Percentiles rank a stretch among this genome's conserved stretches.
Conservation (phyloP, 2,888 invertebrate species). For the Diadegma fenestrale region DNA sequence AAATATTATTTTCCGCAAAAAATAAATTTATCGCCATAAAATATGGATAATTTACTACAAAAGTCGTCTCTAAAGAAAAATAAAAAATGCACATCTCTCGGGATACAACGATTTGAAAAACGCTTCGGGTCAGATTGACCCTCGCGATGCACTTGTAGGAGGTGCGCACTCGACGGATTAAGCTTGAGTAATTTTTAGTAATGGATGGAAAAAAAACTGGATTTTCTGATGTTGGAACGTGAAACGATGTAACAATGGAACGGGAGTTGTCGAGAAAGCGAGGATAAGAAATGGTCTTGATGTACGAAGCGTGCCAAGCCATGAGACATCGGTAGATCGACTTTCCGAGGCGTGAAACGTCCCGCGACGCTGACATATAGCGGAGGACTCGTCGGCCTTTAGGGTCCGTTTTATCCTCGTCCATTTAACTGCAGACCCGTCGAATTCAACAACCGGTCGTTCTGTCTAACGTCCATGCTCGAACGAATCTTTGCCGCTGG, state of each 20-base stretch:
- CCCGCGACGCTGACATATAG: conserved; percentile 77
- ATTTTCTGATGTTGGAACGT: background rate
- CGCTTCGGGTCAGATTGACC: no score
- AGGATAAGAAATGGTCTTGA: conserved; percentile 67
- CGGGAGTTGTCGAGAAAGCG: conserved; percentile 67
- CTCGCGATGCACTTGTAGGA: no score
- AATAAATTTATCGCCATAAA: no score
- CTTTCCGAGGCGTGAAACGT: conserved; percentile 76
- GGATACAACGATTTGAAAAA: no score
- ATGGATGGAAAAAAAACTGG: no score
- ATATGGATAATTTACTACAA: no score
- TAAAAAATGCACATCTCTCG: no score
- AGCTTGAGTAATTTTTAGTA: no score
- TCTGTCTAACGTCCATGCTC: conserved; percentile 57
- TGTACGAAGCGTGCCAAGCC: conserved; percentile 75
- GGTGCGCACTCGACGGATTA: no score
- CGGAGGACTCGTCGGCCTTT: conserved; percentile 70
- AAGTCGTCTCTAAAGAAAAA: no score
- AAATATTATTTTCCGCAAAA: no score
- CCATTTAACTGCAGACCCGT: conserved; percentile 61
- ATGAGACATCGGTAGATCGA: conserved; percentile 74
- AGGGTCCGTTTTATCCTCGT: conserved; percentile 63
- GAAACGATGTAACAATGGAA: background rate
- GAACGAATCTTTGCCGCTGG: conserved; percentile 11
- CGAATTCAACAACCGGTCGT: conserved; percentile 41